Conservation (phyloP, 2,797 vertebrate species). For the Urocyon cinereoargenteus region DNA sequence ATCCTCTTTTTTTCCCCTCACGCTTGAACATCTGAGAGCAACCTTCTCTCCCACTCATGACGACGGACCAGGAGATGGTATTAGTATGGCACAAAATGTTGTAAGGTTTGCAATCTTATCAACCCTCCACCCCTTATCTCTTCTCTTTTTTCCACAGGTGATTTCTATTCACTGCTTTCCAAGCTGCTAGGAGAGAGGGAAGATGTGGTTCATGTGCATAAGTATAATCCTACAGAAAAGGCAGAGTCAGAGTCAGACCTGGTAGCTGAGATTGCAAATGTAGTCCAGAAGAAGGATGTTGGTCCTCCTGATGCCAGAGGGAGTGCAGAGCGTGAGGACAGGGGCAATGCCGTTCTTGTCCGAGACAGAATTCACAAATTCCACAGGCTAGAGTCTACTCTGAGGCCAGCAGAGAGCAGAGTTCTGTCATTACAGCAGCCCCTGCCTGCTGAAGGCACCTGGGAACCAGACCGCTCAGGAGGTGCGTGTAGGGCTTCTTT, state of each 20-base stretch:
- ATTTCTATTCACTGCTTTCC: conserved; percentile 97
- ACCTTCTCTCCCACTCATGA: not conserved
- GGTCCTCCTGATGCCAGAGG: conserved; percentile 88
- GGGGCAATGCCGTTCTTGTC: conserved; percentile 91
- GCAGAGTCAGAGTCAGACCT: conserved; percentile 92
- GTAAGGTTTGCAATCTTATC: conserved; percentile 67
- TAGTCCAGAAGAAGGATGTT: conserved; percentile 95
- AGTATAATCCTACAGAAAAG: conserved; percentile 92
- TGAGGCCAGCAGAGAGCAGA: conserved; percentile 91
- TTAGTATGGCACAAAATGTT: conserved; percentile 60
- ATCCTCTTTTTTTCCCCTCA: not conserved
- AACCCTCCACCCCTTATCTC: conserved; percentile 80
- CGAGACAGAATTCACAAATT: conserved; percentile 98
- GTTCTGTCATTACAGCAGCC: conserved; percentile 85
- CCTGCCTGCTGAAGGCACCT: conserved; percentile 86
- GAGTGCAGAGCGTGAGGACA: conserved; percentile 88
- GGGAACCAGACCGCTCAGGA: conserved; percentile 88
- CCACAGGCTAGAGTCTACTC: conserved; percentile 94
- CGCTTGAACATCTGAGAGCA: not conserved
- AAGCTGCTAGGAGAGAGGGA: conserved; percentile 95
- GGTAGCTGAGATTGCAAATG: conserved; percentile 94
- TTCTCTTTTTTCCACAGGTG: conserved; percentile 92
- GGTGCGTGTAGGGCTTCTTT: conserved; percentile 92
- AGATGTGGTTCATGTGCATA: conserved; percentile 93
- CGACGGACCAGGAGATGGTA: conserved; percentile 37